Evolutionary conservation across 2,797 vertebrate genomes (phyloP), one percentile per base, ranked within the genome.

Genomic region (Diglossa cyanea): DNA sequence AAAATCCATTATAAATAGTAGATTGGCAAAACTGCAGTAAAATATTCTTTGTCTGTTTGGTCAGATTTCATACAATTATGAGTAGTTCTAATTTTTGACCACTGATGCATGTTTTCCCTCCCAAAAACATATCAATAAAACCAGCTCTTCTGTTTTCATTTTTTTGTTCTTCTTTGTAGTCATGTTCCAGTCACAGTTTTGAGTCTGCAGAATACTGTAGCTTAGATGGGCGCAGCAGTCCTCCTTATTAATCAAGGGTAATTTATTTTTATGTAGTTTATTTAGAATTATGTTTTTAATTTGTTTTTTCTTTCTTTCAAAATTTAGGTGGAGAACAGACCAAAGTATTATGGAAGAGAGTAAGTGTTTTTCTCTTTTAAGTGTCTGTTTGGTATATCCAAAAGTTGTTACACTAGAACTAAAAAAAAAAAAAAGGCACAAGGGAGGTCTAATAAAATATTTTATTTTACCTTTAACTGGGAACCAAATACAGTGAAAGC

Each of bases 311-410:
- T 96, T 81, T 96, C 90, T 79, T 95, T 96, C 86, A 96, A 83
- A 86, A 96, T 97, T 84, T 98, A 99, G 99, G 99, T 99, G 98
- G 98, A 99, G 97, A 99, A 97, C 98, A 98, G 99, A 97, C 99
- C 99, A 97, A 99, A 99, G 97, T 99, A 99, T 97, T 99, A 99
- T 70, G 99, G 99, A 98, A 98, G 99, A 99, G 99, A 99, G 99
- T 99, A 98, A 98, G 99, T 99, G 97, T 95, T 94, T 91, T 97
- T 95, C 82, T 95, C 45, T 97, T 96, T 90, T 68, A 92, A 91
- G 20, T 80, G 66, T 88, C 74, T 93, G 73, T 81, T 95, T 53
- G 31, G 30, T 42, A 3, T 60, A 67, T 63, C 11, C 45, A 48
- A 6, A 91, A 67, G n/a, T 31, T 40, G 3, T 48, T 77, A 16